phyloP scores from a whole-genome alignment of 2,797 vertebrate species.

The Centropyge bicolor region DNA sequence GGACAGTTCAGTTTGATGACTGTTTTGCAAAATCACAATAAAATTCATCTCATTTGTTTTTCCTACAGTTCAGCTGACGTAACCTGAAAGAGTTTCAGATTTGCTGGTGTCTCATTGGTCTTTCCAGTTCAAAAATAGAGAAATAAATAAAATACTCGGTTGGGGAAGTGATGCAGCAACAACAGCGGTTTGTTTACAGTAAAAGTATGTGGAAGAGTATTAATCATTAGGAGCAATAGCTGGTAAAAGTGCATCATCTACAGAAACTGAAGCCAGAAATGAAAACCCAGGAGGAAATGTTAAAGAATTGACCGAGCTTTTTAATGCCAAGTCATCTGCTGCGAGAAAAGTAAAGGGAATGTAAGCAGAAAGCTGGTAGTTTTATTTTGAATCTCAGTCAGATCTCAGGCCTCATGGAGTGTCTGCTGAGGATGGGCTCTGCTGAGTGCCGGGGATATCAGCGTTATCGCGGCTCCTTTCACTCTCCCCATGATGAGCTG shows the following conservation, averaged over 20 bases:
- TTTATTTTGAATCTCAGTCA: slow-evolving; percentile 35
- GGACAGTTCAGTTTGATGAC: not conserved
- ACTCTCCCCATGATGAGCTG: slow-evolving; percentile 93
- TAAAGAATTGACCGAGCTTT: not conserved
- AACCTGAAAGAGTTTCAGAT: too few species aligned
- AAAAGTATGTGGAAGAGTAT: not conserved
- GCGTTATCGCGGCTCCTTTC: slow-evolving; percentile 91
- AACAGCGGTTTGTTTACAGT: not conserved
- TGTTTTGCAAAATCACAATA: not conserved
- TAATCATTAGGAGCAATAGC: not conserved
- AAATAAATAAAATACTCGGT: not conserved
- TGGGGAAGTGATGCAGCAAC: too few species aligned
- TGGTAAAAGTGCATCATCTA: not conserved
- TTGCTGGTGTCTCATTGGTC: not conserved
- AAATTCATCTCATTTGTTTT: not conserved
- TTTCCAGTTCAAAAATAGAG: not conserved
- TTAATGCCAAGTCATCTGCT: not conserved
- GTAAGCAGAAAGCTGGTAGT: not conserved
- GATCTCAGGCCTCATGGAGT: slow-evolving; percentile 50
- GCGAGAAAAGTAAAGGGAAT: not conserved
- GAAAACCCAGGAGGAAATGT: not conserved
- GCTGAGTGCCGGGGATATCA: slow-evolving; percentile 94
- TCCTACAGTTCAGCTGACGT: not conserved
- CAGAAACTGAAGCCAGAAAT: not conserved
- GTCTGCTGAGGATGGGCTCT: slow-evolving; percentile 53